Conservation (phyloP, 2,797 vertebrate genomes). For the Hydrophis major region DNA sequence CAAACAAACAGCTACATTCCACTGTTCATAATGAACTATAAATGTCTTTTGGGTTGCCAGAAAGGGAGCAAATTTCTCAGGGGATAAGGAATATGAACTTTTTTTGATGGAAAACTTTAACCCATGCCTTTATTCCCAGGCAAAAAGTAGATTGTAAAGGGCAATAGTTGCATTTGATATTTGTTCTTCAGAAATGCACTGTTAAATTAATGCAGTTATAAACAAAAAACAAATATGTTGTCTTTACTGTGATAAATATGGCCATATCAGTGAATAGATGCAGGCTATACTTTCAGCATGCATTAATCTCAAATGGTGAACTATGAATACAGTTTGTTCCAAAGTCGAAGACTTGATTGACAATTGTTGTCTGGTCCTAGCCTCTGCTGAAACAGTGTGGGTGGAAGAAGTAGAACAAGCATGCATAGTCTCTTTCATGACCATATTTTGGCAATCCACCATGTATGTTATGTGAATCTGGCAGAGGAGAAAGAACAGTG, state of each 20-base stretch:
- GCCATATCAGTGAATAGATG: neutral
- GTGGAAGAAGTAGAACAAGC: neutral
- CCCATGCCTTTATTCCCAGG: neutral
- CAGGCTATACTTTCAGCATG: neutral
- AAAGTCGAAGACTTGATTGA: too few species aligned
- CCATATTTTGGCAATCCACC: neutral
- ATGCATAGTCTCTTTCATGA: neutral
- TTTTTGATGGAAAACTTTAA: neutral
- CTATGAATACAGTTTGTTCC: neutral
- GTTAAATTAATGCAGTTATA: neutral
- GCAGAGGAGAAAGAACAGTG: neutral
- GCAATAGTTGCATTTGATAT: neutral
- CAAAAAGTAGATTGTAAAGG: neutral
- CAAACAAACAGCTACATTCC: conserved; percentile 9
- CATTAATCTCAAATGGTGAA: neutral
- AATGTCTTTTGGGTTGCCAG: neutral
- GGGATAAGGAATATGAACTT: neutral
- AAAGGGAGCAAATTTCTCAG: neutral
- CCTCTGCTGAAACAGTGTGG: neutral
- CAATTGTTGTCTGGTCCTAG: neutral
- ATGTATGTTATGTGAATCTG: neutral
- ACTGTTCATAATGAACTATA: neutral
- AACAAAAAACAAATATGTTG: neutral
- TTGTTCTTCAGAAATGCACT: neutral
- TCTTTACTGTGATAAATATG: neutral